Evolutionary conservation across 2,888 invertebrate genomes (phyloP).

Genomic region (Strigamia transsilvanica): DNA sequence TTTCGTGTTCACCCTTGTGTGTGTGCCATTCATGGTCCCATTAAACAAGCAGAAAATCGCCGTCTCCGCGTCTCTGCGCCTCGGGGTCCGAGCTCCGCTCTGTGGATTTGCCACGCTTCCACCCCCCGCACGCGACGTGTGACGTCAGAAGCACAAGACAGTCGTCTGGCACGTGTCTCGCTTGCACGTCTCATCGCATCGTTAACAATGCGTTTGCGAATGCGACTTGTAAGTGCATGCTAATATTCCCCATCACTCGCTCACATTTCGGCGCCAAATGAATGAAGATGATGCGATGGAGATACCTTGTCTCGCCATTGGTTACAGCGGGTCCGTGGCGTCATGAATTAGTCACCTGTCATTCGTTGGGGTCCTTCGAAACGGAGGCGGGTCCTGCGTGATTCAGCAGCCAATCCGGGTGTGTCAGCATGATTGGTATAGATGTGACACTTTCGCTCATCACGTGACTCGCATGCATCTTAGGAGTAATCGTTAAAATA

Average conservation of each 20-base stretch:
- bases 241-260: background rate
- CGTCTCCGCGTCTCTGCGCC: background rate
- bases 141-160: conserved; percentile 41
- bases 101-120: conserved; percentile 15
- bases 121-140: conserved; percentile 20
- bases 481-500: conserved; percentile 33
- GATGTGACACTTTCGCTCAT: conserved; percentile 12
- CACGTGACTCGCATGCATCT: conserved; percentile 20
- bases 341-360: conserved; percentile 39
- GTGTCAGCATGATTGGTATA: background rate
- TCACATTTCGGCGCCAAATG: background rate
- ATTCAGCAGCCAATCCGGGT: background rate
- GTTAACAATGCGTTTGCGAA: conserved; percentile 4
- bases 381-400: background rate
- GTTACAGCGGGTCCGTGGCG: background rate
- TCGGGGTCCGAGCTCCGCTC: conserved; percentile 32
- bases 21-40: background rate
- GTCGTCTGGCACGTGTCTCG: conserved; percentile 21
- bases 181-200: conserved; percentile 7
- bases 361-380: conserved; percentile 17
- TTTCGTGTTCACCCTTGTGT: background rate
- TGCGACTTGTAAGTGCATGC: background rate
- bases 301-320: background rate
- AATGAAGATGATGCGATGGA: background rate
- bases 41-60: conserved; percentile 35